Base-by-base conservation (phyloP, 2,797 vertebrate genomes). In the Brachymystax lenok region DNA sequence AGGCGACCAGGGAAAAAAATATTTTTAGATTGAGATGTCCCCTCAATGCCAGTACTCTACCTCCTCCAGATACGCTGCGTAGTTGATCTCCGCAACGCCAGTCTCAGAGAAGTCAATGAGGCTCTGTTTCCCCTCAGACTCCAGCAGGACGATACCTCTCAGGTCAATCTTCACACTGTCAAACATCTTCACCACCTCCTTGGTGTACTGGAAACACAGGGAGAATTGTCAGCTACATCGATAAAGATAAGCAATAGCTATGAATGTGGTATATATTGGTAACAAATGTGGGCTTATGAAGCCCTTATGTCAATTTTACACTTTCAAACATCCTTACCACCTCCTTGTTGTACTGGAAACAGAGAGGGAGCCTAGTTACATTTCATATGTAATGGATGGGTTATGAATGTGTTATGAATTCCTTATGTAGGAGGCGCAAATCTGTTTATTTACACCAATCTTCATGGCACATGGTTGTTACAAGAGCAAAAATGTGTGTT, bases 21-120 rank as follows among this genome's bases (percentile, higher is more conserved):
- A 46, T 46, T 46, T 46, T 13, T 46, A 46, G 40, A 46, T 46
- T 46, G 40, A 46, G 10, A 46, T 46, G 2, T 13, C 40, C 40
- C 40, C 10, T 46, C 40, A 21, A 61, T 61, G 56, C 56, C 59
- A 63, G 59, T 30, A 46, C 2, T 2, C 93, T 88, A 99, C 98
- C 96, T 97, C 96, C 54, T 95, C 84, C 84, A 97, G 89, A 90
- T 96, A 98, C 12, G 91, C 89, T 2, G 92, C 85, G 3, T 96
- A 98, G 89, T 96, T 91, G 82, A 98, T 96, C 19, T 91, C 87
- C 63, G 94, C 92, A 78, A 98, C 90, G 69, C 96, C 97, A 0
- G 93, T 94, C 50, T 91, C 83, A 14, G 92, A 92, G 85, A 99
- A 99, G 80, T 94, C 93, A 83, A 90, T 63, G 1, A 99, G 95